Evolutionary conservation across 2,888 invertebrate species (phyloP).

Genomic region (Lacanobia oleracea): DNA sequence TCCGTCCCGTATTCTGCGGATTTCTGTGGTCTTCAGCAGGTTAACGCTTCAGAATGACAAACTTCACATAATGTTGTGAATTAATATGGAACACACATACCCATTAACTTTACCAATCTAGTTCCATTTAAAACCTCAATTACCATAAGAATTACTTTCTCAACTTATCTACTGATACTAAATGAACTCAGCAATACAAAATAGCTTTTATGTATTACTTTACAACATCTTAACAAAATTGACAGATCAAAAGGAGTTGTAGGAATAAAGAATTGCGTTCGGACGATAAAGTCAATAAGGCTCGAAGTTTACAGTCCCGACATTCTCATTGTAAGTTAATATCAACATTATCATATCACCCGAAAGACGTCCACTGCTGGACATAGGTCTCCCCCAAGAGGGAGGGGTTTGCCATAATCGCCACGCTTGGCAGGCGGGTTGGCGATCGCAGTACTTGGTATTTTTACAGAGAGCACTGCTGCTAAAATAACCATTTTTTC

Average conservation of each 20-base stretch:
- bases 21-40: too few relatives aligned
- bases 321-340: slow-evolving; percentile 36
- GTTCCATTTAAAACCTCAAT: slow-evolving; percentile 22
- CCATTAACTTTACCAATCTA: background rate
- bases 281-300: slow-evolving; percentile 34
- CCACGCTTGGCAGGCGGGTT: too few relatives aligned
- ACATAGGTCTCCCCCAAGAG: too few relatives aligned
- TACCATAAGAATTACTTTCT: slow-evolving; percentile 23
- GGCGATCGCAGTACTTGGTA: too few relatives aligned
- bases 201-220: slow-evolving; percentile 34
- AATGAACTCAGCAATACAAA: slow-evolving; percentile 6
- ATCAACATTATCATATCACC: too few relatives aligned
- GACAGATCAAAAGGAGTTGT: slow-evolving; percentile 31
- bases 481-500: background rate
- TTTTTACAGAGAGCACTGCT: too few relatives aligned
- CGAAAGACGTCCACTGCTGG: too few relatives aligned
- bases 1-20: too few relatives aligned
- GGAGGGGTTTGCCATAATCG: too few relatives aligned
- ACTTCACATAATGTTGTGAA: background rate
- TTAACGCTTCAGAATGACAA: too few relatives aligned
- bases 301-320: slow-evolving; percentile 20
- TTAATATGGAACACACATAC: background rate
- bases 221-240: slow-evolving; percentile 21
- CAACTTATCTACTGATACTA: slow-evolving; percentile 13
- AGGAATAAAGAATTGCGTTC: slow-evolving; percentile 43